Conservation (phyloP, 2,797 vertebrate species). For the Peromyscus nudipes region DNA sequence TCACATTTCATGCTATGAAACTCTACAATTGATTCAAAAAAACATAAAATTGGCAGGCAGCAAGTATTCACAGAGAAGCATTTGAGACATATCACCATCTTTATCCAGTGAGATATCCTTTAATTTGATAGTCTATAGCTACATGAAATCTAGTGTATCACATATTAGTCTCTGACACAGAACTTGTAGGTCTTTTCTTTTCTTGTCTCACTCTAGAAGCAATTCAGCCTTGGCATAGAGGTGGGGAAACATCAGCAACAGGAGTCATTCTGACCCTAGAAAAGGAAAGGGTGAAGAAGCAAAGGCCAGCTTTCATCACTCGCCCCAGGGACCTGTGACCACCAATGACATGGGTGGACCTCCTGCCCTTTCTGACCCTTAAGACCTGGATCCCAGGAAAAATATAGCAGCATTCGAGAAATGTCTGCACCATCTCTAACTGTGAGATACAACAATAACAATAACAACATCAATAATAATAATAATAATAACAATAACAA, state of each 20-base stretch:
- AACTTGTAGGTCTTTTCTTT: not conserved
- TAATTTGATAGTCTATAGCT: not conserved
- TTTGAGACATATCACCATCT: not conserved
- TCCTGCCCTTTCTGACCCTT: not conserved
- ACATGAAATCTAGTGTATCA: not conserved
- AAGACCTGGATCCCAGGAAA: not conserved
- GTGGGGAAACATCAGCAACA: not conserved
- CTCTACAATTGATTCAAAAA: not conserved
- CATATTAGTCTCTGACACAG: not conserved
- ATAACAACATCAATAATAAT: too few species aligned
- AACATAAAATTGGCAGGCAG: not conserved
- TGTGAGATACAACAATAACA: not conserved
- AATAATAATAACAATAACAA: too few species aligned
- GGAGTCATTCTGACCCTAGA: not conserved
- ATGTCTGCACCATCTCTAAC: not conserved
- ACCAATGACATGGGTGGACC: too few species aligned
- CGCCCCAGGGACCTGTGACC: too few species aligned
- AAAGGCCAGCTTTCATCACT: not conserved
- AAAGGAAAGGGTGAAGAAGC: not conserved
- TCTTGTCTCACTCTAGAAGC: not conserved
- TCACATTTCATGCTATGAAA: not conserved
- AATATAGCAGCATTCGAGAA: not conserved
- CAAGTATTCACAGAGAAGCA: not conserved
- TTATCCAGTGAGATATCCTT: not conserved
- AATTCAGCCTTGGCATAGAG: not conserved